Percentiles rank a stretch among this genome's conserved stretches.
These are phyloP conservation scores for Bombus balteatus DNA, from an alignment of 1,140 invertebrate genomes.

Conservation along the genomic window DNA sequence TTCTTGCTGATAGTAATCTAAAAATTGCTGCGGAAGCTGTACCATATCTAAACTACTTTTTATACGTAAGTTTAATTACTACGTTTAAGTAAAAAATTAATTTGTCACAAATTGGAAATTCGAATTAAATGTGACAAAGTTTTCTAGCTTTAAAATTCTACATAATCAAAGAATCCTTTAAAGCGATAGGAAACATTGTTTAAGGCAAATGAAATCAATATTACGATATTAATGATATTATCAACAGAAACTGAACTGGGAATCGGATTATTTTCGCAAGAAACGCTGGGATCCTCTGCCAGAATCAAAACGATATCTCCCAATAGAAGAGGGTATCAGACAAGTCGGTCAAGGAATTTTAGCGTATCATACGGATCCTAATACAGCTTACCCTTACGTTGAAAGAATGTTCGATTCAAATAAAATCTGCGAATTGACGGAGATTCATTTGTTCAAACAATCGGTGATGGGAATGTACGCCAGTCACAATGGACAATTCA, in stretches of 20 bases:
- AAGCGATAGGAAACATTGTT: background rate
- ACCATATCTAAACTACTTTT: constrained; percentile 71
- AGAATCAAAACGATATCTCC: constrained; percentile 59
- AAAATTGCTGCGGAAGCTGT: constrained; percentile 73
- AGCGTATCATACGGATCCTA: constrained; percentile 69
- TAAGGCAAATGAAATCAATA: background rate
- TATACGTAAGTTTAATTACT: constrained; percentile 66
- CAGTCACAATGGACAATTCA: constrained; percentile 66
- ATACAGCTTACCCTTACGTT: constrained; percentile 68
- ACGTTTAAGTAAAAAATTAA: background rate
- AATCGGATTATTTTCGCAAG: constrained; percentile 67
- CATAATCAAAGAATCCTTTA: background rate
- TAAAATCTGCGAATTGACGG: constrained; percentile 67
- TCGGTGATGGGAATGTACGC: constrained; percentile 64
- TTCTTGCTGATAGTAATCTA: constrained; percentile 70
- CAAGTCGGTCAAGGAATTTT: constrained; percentile 62
- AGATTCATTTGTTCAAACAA: constrained; percentile 69
- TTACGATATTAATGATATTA: background rate
- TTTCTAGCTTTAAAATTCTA: background rate
- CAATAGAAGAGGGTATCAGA: constrained; percentile 65
- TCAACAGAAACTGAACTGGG: constrained; percentile 62
- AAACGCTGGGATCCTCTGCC: constrained; percentile 68
- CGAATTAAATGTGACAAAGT: background rate
- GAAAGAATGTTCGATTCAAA: constrained; percentile 61
- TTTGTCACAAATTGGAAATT: background rate